Base-by-base conservation (phyloP, 2,113 vertebrate genomes). In the Seriola rivoliana region DNA sequence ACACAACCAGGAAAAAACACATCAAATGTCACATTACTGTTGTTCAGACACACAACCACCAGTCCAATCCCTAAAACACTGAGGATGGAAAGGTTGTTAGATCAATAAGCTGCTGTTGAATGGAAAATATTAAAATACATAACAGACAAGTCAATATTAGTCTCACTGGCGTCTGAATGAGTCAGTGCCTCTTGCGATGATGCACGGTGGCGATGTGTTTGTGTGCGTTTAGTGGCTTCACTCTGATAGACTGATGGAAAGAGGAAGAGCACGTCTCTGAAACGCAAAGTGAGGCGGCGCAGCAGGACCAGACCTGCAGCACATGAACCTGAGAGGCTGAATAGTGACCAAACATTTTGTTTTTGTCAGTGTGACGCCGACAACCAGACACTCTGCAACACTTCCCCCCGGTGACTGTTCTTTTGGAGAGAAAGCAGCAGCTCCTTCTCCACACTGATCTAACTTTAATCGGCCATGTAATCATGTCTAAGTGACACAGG, bases 151-250 rank as follows among this genome's bases (percentile, higher is more conserved):
- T 7, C 36, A 69, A 80, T 76, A 77, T 75, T 36, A 46, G n/a
- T 21, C 9, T 68, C 64, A 44, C 9, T 55, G 58, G 4, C 50
- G 55, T 66, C 23, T 29, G 46, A 71, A 63, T 83, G 59, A 82
- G 80, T 82, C 81, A 75, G 71, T 48, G 65, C 38, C 58, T 62
- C 25, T 69, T 70, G 66, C 78, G 74, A 59, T 59, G 71, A 88
- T 68, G 71, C 84, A 82, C 76, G 70, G 48, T 2, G 1, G 42
- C 8, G 36, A 73, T 14, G 60, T 72, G 72, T 70, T 44, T 69
- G 69, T 44, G 76, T 46, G 62, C 46, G 63, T 71, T 25, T 55
- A 63, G 64, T 57, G 62, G 52, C 65, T 64, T 73, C 46, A 72
- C 9, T 40, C 21, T 57, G 68, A 50, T 65, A 63, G 50, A 29